Percentiles rank a stretch among this genome's conserved stretches.
These are phyloP conservation scores for Eupithecia pulchellata DNA, from an alignment of 2,888 invertebrate species.

Conservation along the genomic window DNA sequence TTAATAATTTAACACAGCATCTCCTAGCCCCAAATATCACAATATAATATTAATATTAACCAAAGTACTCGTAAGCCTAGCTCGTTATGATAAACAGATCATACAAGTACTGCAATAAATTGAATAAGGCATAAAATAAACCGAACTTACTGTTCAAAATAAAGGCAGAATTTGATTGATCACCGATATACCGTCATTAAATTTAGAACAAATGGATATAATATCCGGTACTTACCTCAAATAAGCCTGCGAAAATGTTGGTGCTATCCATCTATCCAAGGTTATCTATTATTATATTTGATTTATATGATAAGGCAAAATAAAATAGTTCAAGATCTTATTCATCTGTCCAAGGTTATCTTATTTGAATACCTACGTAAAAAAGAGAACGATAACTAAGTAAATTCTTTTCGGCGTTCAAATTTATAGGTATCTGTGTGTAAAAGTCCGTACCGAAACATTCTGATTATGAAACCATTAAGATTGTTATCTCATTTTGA, in stretches of 20 bases:
- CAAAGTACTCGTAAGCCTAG: no score
- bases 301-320: neutral
- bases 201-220: neutral
- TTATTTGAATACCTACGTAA: neutral
- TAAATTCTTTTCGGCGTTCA: neutral
- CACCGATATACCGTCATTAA: neutral
- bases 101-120: no score
- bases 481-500: slow-evolving; percentile 32
- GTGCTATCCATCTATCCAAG: neutral
- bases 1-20: no score
- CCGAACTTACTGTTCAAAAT: neutral
- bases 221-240: neutral
- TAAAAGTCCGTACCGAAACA: neutral
- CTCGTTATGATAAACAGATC: no score
- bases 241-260: neutral
- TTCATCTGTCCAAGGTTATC: neutral
- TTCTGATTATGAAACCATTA: slow-evolving; percentile 30
- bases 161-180: neutral
- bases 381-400: neutral
- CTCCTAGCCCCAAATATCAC: no score
- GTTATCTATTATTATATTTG: neutral
- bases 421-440: neutral
- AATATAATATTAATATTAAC: no score
- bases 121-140: no score
- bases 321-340: neutral